Evolutionary conservation across 2,113 vertebrate genomes (phyloP), one percentile per base, ranked within the genome.

Genomic region (Pangasianodon gigas): DNA sequence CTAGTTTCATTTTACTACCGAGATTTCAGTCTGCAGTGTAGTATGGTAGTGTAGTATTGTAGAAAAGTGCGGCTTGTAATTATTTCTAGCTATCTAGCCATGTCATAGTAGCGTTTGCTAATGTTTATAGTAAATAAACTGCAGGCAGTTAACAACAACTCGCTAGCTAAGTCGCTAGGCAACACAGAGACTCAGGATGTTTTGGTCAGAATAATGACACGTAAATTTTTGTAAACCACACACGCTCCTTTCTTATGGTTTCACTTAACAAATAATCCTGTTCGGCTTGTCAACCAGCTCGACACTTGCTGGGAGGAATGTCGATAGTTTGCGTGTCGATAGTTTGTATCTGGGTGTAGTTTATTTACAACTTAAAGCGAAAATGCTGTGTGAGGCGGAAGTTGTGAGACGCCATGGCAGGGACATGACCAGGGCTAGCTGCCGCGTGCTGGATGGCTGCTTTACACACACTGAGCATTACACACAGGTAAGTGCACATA

Each of bases 401-500:
- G 67, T 37, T 37, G 26, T 37, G 74, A 69, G 74, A 69, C 24
- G 24, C 46, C 21, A 29, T 54, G 60, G 7, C 32, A n/a, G 60
- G 46, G 51, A 51, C 62, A 81, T 69, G 0, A 44, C 1, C 52
- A 56, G 65, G 37, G 26, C 21, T 16, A 71, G 18, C 32, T 56
- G 16, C 41, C 60, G 56, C 24, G 24, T 46, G 6, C 32, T 52
- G 5, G 37, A 26, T 32, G 29, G 6, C 58, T 54, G 83, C 80
- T 65, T 13, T 41, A 13, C 71, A 41, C 21, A 81, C 26, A 37
- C 1, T 84, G 9, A 54, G 58, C 32, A 71, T 11, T 41, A 80
- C 44, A 60, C 41, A 62, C 81, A 56, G 89, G 89, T 90, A 77
- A 41, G 75, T 44, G 75, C 69, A 32, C 83, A 52, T 1, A 2